phyloP scores from a whole-genome alignment of 2,797 vertebrate species.

The Poecilia wingei region DNA sequence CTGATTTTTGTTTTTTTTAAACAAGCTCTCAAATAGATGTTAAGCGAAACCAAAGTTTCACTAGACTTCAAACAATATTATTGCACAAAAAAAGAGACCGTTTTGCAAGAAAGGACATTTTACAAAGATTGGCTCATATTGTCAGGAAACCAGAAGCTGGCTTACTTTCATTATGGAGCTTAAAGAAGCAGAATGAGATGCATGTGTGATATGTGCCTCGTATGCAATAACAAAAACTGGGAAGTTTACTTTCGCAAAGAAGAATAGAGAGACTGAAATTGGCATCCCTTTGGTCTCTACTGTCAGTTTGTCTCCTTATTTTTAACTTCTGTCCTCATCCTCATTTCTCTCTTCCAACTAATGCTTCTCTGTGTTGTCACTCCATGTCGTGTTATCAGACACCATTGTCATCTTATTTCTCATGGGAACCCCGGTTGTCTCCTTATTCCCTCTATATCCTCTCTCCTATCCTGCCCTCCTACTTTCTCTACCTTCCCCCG shows the following conservation, averaged over 20 bases:
- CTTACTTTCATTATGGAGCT: constrained; percentile 21
- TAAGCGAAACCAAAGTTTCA: neutral
- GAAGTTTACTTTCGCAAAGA: constrained; percentile 11
- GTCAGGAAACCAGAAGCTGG: constrained; percentile 16
- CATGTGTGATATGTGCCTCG: constrained; percentile 37
- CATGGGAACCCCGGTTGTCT: constrained; percentile 70
- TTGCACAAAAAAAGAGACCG: neutral
- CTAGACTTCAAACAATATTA: neutral
- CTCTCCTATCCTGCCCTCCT: constrained; percentile 39
- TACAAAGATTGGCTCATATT: constrained; percentile 26
- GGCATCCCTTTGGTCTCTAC: constrained; percentile 46
- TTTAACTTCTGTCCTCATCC: constrained; percentile 44
- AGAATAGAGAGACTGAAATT: constrained; percentile 47
- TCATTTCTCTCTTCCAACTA: constrained; percentile 53
- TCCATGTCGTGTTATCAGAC: constrained; percentile 62
- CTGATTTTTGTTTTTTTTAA: neutral
- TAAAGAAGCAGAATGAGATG: constrained; percentile 28
- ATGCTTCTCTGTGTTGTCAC: constrained; percentile 68
- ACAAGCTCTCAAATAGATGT: neutral
- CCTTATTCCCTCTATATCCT: constrained; percentile 58
- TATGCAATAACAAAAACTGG: constrained; percentile 21
- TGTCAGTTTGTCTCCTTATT: constrained; percentile 56
- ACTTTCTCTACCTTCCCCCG: constrained; percentile 57
- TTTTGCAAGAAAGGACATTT: neutral
- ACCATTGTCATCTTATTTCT: constrained; percentile 67